Base-by-base conservation (phyloP, 2,888 invertebrate species). In the Xylota sylvarum region DNA sequence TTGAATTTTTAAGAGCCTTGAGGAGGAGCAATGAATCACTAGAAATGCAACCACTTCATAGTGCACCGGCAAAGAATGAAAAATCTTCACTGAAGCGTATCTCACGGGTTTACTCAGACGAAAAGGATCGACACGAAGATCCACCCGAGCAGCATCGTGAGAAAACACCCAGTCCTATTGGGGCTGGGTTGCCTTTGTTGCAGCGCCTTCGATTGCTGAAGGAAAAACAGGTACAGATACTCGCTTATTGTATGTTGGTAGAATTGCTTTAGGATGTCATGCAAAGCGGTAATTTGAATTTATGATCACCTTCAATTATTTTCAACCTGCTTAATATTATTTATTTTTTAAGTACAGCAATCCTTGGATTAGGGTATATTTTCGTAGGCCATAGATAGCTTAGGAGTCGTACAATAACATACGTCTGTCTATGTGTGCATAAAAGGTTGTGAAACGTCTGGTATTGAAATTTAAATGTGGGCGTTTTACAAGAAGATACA, bases 111-210 rank as follows among this genome's bases (percentile, higher is more conserved):
- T 94, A 95, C 76, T 96, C 96, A 58, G 95, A 96, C 89, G 96
- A 96, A 83, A 94, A 95, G 12, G 95, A 95, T 60, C 93, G 92
- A 17, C 94, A 93, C 89, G 95, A 95, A 56, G 90, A 90, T 56
- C 90, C 89, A 67, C 90, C 90, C 35, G 88, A 94, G 94, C 79
- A 94, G 94, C 79, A 90, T 62, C 90, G 89, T 23, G 91, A 91
- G 74, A 95, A 95, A 89, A 93, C 94, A 55, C 94, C 94, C 73
- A 96, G 96, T 65, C 96, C 97, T 0, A 94, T 97, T 83, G 97
- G 97, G 48, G 97, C 97, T 4, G 97, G 97, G 0, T 93, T 97
- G 70, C 97, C 97, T 0, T 92, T 97, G 30, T 92, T 97, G 7
- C 95, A 96, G 50, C 93, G 97, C 77, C 93, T 97, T 65, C 95